Evolutionary conservation across 2,797 vertebrate species (phyloP).

Genomic region (Halcyon smyrnensis): DNA sequence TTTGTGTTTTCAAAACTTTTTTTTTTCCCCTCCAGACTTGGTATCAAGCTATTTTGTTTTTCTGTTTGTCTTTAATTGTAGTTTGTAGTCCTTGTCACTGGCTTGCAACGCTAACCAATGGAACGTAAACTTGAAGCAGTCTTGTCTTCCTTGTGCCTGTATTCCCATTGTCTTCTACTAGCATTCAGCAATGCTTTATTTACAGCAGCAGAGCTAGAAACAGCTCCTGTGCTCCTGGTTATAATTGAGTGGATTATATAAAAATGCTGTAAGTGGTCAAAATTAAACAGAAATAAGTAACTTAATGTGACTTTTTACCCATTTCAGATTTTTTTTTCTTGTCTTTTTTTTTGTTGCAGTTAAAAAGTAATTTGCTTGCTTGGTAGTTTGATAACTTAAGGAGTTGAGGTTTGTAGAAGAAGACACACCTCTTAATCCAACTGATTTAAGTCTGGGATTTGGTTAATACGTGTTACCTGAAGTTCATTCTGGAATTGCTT

Average conservation of each 20-base stretch:
- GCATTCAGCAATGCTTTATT: not conserved
- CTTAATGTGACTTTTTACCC: not conserved
- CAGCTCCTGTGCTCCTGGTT: not conserved
- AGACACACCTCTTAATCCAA: not conserved
- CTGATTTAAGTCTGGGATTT: not conserved
- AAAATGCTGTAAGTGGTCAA: not conserved
- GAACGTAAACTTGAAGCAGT: not conserved
- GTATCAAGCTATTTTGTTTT: not conserved
- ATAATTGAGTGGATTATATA: not conserved
- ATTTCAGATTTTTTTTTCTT: not conserved
- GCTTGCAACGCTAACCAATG: not conserved
- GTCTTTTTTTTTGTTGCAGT: not conserved
- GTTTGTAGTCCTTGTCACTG: not conserved
- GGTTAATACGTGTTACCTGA: not conserved
- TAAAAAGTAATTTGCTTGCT: not conserved
- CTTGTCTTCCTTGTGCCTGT: not conserved
- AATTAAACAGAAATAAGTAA: conserved; percentile 21
- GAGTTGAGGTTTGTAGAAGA: not conserved
- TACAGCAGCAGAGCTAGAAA: not conserved
- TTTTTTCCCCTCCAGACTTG: not conserved
- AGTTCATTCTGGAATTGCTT: not conserved
- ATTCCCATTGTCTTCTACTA: not conserved
- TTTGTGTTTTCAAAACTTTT: not conserved
- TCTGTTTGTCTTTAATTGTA: not conserved
- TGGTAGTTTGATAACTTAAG: not conserved